Evolutionary conservation across 2,797 vertebrate genomes (phyloP).

Genomic region (Cirrhinus mrigala): DNA sequence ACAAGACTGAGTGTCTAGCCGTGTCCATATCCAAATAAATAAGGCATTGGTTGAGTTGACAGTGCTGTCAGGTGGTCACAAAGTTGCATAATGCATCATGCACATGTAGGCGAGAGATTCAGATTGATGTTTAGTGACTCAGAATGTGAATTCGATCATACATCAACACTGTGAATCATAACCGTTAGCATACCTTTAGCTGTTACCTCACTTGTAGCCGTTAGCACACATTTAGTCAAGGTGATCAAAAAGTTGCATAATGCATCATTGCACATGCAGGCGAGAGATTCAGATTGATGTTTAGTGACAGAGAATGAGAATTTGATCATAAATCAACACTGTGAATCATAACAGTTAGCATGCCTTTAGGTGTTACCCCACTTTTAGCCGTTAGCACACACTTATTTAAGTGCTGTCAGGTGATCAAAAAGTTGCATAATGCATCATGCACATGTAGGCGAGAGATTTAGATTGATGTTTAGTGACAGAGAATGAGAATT

Average conservation of each 20-base stretch:
- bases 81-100: slow-evolving; percentile 68
- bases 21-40: slow-evolving; percentile 17
- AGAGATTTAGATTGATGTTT: slow-evolving; percentile 55
- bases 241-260: slow-evolving; percentile 59
- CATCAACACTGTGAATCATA: not conserved
- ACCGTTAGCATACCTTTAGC: not conserved
- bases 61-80: slow-evolving; percentile 1
- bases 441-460: slow-evolving; percentile 6
- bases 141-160: slow-evolving; percentile 27
- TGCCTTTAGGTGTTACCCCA: not conserved
- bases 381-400: not conserved
- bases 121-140: slow-evolving; percentile 49
- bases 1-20: not conserved
- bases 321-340: not conserved
- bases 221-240: not conserved
- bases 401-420: not conserved
- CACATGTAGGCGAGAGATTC: slow-evolving; percentile 41
- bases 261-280: slow-evolving; percentile 63
- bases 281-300: slow-evolving; percentile 54
- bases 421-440: slow-evolving; percentile 55
- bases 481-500: slow-evolving; percentile 27
- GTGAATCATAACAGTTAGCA: not conserved
- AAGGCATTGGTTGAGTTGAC: not conserved
- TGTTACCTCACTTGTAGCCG: not conserved
- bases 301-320: slow-evolving; percentile 28